Evolutionary conservation across 2,888 invertebrate genomes (phyloP).

Genomic region (Sesamia inferens): DNA sequence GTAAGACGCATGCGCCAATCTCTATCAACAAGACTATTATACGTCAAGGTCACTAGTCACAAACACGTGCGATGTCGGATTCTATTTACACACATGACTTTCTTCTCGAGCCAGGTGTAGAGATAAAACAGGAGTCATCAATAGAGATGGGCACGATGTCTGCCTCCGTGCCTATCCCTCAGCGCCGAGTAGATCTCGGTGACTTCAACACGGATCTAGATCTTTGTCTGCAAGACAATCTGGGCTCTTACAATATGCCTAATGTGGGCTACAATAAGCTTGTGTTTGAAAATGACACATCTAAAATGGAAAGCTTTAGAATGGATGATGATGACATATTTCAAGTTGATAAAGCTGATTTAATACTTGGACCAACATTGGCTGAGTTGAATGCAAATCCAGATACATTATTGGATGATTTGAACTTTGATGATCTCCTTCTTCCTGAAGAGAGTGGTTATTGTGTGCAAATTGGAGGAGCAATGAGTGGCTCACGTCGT

Average conservation of each 20-base stretch:
- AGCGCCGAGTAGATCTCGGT: constrained; percentile 84
- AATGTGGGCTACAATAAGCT: constrained; percentile 83
- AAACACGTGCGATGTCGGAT: constrained; percentile 91
- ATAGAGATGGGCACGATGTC: constrained; percentile 86
- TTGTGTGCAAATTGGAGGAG: constrained; percentile 87
- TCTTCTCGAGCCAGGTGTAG: constrained; percentile 91
- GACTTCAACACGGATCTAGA: constrained; percentile 90
- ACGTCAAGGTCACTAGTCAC: constrained; percentile 87
- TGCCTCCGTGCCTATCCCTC: constrained; percentile 92
- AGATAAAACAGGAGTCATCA: constrained; percentile 91
- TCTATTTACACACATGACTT: constrained; percentile 91
- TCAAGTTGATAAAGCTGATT: constrained; percentile 96
- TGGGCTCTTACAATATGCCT: constrained; percentile 82
- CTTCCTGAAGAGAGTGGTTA: constrained; percentile 92
- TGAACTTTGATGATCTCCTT: constrained; percentile 96
- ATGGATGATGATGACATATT: constrained; percentile 97
- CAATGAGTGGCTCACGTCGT: constrained; percentile 83
- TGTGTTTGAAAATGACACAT: constrained; percentile 82
- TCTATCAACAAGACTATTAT: constrained; percentile 87
- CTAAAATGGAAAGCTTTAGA: constrained; percentile 91
- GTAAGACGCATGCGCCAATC: constrained; percentile 87
- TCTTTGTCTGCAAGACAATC: constrained; percentile 88
- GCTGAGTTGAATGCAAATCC: constrained; percentile 96
- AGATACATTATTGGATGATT: constrained; percentile 94
- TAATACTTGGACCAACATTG: constrained; percentile 95